Evolutionary conservation across 2,888 invertebrate species (phyloP).

Genomic region (Blera fallax): DNA sequence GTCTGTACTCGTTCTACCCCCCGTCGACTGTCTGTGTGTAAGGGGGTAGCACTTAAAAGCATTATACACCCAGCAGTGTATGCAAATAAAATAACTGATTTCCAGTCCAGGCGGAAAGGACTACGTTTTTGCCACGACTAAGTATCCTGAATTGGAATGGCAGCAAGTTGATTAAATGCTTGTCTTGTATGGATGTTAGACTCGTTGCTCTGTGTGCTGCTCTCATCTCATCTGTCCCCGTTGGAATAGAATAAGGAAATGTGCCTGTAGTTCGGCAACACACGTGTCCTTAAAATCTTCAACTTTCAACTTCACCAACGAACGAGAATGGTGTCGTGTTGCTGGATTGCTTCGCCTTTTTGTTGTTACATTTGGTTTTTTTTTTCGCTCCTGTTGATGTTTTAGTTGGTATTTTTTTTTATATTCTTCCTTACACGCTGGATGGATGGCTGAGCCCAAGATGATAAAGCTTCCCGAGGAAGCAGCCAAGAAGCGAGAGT

Average conservation of each 20-base stretch:
- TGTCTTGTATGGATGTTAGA: constrained; percentile 64
- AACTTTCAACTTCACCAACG: constrained; percentile 57
- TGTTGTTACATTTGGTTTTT: constrained; percentile 47
- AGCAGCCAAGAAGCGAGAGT: constrained; percentile 63
- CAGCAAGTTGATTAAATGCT: constrained; percentile 72
- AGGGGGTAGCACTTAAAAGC: constrained; percentile 63
- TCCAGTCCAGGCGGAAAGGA: constrained; percentile 57
- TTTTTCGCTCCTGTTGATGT: constrained; percentile 9
- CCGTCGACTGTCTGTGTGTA: not conserved
- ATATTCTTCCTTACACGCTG: constrained; percentile 8
- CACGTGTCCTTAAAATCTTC: constrained; percentile 64
- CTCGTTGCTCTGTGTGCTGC: constrained; percentile 43
- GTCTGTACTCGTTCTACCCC: constrained; percentile 23
- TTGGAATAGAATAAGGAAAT: constrained; percentile 45
- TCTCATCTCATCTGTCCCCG: constrained; percentile 48
- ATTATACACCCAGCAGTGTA: constrained; percentile 60
- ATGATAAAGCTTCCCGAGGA: constrained; percentile 31
- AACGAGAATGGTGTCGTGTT: constrained; percentile 44
- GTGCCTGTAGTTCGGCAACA: constrained; percentile 51
- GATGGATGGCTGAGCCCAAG: constrained; percentile 34
- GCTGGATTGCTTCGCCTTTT: constrained; percentile 51
- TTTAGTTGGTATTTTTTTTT: constrained; percentile 19
- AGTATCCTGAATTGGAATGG: constrained; percentile 59
- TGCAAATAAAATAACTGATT: constrained; percentile 70
- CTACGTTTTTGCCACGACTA: constrained; percentile 33